Evolutionary conservation across 2,888 invertebrate genomes (phyloP), one percentile per base, ranked within the genome.

Genomic region (Caenorhabditis parvicauda): DNA sequence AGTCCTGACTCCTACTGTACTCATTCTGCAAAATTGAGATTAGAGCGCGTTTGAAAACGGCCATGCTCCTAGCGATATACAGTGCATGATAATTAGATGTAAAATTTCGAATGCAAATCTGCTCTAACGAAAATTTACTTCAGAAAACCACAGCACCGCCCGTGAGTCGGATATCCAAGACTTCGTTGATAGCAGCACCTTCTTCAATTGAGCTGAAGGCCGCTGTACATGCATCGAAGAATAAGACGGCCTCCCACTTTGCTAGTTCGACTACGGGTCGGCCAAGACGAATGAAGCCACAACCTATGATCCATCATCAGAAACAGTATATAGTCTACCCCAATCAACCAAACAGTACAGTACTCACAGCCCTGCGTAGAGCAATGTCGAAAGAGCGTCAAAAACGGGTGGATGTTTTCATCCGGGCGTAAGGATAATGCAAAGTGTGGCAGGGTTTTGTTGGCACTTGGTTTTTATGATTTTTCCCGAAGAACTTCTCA

Each of bases 201-300:
- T 67, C 71, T 22, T 69, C 71, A 0, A 35, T 54, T 9, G 69
- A 72, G 51, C 59, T 72, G 64, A 67, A 69, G 57, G 69, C 66
- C 3, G 71, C 67, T 4, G 67, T 72, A 21, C 52, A 63, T 21
- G 49, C 54, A 22, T 53, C 64, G 12, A 72, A 72, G 52, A 72
- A 68, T n/a, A 57, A 57, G 7, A 62, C 66, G 1, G 64, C n/a
- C n/a, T n/a, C n/a, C n/a, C n/a, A n/a, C n/a, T n/a, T n/a, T n/a
- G n/a, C n/a, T n/a, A n/a, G n/a, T n/a, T n/a, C n/a, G n/a, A n/a
- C n/a, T n/a, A n/a, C n/a, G n/a, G n/a, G n/a, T n/a, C n/a, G n/a
- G n/a, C n/a, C n/a, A n/a, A n/a, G n/a, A n/a, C n/a, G 41, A n/a
- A 14, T 9, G 2, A 14, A 9, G 14, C 9, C 41, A 14, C n/a